Evolutionary conservation across 2,113 vertebrate genomes (phyloP).

Genomic region (Crotalus viridis): DNA sequence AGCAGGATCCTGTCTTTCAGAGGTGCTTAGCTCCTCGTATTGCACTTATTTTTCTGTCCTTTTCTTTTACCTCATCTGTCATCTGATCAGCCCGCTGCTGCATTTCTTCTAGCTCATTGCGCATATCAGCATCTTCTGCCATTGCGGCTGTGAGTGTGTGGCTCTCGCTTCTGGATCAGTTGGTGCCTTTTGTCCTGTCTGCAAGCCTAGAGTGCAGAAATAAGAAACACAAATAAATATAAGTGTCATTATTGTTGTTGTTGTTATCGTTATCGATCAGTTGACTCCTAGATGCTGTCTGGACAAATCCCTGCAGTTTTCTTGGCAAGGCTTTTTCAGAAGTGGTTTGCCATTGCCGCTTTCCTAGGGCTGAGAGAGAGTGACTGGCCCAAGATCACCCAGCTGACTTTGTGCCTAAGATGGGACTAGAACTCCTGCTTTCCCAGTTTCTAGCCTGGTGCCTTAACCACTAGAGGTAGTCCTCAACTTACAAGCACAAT

Average conservation of each 20-base stretch:
- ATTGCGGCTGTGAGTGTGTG: slow-evolving; percentile 78
- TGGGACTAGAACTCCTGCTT: not conserved
- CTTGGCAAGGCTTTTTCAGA: not conserved
- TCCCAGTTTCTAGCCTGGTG: not conserved
- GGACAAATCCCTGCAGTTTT: not conserved
- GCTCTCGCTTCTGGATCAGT: slow-evolving; percentile 69
- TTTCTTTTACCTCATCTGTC: slow-evolving; percentile 87
- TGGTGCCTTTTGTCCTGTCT: slow-evolving; percentile 53
- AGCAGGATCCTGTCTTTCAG: not conserved
- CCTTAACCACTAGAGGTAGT: not conserved
- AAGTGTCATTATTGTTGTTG: not conserved
- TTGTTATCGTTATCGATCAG: not conserved
- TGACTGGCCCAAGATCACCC: not conserved
- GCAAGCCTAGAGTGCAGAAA: slow-evolving; percentile 65
- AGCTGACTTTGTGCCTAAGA: not conserved
- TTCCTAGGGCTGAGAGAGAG: not conserved
- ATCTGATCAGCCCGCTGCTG: slow-evolving; percentile 96
- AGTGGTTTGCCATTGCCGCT: not conserved
- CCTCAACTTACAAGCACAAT: not conserved
- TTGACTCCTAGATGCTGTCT: not conserved
- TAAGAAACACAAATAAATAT: slow-evolving; percentile 41
- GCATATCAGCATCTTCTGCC: slow-evolving; percentile 97
- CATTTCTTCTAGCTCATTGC: slow-evolving; percentile 99
- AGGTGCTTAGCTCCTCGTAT: not conserved
- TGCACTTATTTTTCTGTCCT: not conserved